Base-by-base conservation (phyloP, 2,797 vertebrate species). In the Lagodon rhomboides region DNA sequence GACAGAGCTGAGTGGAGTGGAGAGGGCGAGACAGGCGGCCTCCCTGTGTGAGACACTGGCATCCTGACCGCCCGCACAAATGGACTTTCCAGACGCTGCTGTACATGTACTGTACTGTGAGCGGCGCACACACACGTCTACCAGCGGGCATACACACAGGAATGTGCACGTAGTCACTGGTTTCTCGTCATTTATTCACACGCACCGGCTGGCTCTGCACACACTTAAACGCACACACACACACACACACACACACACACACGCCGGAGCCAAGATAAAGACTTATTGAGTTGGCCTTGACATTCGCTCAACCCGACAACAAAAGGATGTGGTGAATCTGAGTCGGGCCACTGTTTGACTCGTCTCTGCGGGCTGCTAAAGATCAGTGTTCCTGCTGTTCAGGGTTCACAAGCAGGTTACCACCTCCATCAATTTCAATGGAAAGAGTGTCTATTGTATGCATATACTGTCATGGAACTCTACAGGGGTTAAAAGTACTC, bases 271-370 rank as follows among this genome's bases (percentile, higher is more conserved):
- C 89, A 87, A 90, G 90, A 90, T 90, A 86, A 91, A 91, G 88
- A 88, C 83, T 77, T 77, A 86, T 77, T 90, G 88, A 82, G 79
- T 78, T 84, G 90, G 89, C 92, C 93, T 94, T 94, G 93, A 92
- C 93, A 91, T 88, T 91, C 41, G 64, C 55, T 82, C 65, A 75
- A 80, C 86, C 90, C 72, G 62, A 91, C 93, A 92, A 93, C 91
- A 90, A 91, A 92, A 91, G 93, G 92, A 93, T 92, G 88, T 89
- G 85, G 86, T 82, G 84, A 85, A 89, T 91, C 78, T 89, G 85
- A 85, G 89, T 86, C 44, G 78, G 78, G 83, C 87, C 89, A 88
- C 87, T 87, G 88, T 91, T 88, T 85, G 86, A 87, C 82, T 86
- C 38, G 77, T 90, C 89, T 89, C 86, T 64, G 79, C 30, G 84